Evolutionary conservation across 2,797 vertebrate genomes (phyloP), one percentile per base, ranked within the genome.

Genomic region (Enteromius thamalakanensis): DNA sequence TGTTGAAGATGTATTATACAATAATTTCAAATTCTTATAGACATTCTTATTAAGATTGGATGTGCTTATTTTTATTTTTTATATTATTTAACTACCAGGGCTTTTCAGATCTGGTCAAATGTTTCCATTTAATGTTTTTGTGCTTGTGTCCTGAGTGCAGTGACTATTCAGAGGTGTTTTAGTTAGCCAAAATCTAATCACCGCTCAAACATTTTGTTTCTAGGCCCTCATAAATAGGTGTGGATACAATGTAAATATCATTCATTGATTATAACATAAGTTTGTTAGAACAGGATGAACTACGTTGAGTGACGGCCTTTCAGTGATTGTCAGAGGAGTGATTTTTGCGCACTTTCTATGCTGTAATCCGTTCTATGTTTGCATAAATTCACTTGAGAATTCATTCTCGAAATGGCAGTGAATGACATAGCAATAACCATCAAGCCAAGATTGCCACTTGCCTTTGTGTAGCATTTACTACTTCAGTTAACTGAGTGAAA

Each of bases 361-460:
- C 23, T 60, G 23, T 26, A 26, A 26, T 60, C 10, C n/a, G 10
- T 58, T 58, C n/a, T 58, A n/a, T 11, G 4, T 58, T 58, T n/a
- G 11, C 5, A 60, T 26, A 60, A 60, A 64, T 32, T 32, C 60
- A 64, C 60, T 64, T 14, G 29, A 64, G 26, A 17, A 64, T 64
- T 64, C 14, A 64, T 64, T 64, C 26, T 64, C 14, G 6, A 17
- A 32, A 64, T 15, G 32, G 26, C 60, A 32, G 3, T 64, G 14
- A 64, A 64, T 17, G 60, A 64, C 60, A 32, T 32, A 17, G 14
- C 14, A 64, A 64, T 77, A 64, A 64, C 60, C 29, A 64, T 64
- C 29, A 64, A 32, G 29, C 60, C 60, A 64, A 64, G 14, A 64
- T 64, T 64, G 60, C 60, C 29, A 17, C 60, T 64, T 64, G 60